These are phyloP conservation scores for Propithecus perrieri DNA, from an alignment of 2,797 vertebrate species.

Conservation along the genomic window DNA sequence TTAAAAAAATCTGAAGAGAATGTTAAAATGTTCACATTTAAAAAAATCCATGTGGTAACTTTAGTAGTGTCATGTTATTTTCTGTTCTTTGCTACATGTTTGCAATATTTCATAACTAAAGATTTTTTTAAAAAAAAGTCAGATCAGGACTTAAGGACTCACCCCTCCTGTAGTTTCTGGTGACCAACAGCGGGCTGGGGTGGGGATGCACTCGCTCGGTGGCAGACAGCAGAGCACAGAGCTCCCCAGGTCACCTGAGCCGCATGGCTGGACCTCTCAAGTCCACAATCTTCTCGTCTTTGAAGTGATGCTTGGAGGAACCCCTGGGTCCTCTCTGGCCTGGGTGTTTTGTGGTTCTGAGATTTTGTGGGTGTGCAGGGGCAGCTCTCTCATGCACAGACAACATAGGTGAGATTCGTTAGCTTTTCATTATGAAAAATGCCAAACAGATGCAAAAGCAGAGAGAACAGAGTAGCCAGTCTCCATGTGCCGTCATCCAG, in stretches of 20 bases:
- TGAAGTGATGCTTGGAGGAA: background rate
- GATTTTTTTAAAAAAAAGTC: background rate
- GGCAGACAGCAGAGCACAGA: background rate
- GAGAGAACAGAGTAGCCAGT: background rate
- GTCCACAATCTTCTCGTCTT: background rate
- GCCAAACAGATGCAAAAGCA: background rate
- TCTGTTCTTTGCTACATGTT: background rate
- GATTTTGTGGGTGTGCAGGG: background rate
- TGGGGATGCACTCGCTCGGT: fast-evolving
- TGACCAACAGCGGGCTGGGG: background rate
- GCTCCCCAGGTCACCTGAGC: fast-evolving
- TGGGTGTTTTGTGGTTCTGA: background rate
- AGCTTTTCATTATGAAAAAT: background rate
- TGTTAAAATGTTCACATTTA: background rate
- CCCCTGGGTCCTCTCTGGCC: background rate
- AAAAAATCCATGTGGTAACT: background rate
- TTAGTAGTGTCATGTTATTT: background rate
- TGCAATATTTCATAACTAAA: constrained; percentile 2
- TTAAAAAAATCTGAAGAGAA: background rate
- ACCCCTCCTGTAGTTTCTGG: background rate
- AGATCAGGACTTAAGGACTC: background rate
- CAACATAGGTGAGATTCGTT: background rate
- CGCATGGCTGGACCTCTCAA: fast-evolving
- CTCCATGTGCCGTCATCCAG: background rate
- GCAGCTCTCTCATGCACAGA: background rate